A percentile compares a stretch with the other conserved stretches of the same genome.
phyloP scores from a whole-genome alignment of 2,113 vertebrate species.

The Chloropsis cyanopogon region DNA sequence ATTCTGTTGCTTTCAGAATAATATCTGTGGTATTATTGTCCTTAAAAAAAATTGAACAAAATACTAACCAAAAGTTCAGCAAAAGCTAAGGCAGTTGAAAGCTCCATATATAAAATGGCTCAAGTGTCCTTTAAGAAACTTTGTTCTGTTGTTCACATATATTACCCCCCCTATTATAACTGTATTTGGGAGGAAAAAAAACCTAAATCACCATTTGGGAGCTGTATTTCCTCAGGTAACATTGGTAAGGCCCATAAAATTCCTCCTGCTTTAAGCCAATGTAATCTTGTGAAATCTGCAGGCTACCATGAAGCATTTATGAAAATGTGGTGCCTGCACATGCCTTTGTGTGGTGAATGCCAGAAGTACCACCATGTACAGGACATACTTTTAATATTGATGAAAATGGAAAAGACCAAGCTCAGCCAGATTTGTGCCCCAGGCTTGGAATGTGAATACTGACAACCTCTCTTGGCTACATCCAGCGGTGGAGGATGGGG shows the following conservation, averaged over 20 bases:
- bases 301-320: not conserved
- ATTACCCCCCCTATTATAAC: not conserved
- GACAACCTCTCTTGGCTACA: not conserved
- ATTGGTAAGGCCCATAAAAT: not conserved
- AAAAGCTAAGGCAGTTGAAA: not conserved
- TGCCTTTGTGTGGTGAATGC: not conserved
- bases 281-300: slow-evolving; percentile 31
- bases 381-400: not conserved
- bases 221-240: slow-evolving; percentile 32
- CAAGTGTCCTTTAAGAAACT: not conserved
- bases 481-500: accelerated
- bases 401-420: not conserved
- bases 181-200: not conserved
- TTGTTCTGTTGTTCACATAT: not conserved
- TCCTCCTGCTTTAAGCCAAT: slow-evolving; percentile 2
- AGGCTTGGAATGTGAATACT: not conserved
- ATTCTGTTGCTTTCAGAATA: not conserved
- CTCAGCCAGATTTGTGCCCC: not conserved
- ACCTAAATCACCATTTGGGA: not conserved
- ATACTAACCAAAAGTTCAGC: not conserved
- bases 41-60: not conserved
- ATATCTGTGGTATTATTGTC: not conserved
- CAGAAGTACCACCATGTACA: not conserved
- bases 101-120: not conserved
- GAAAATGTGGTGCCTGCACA: not conserved